Conservation (phyloP, 2,888 invertebrate species). For the Eristalis pertinax region DNA sequence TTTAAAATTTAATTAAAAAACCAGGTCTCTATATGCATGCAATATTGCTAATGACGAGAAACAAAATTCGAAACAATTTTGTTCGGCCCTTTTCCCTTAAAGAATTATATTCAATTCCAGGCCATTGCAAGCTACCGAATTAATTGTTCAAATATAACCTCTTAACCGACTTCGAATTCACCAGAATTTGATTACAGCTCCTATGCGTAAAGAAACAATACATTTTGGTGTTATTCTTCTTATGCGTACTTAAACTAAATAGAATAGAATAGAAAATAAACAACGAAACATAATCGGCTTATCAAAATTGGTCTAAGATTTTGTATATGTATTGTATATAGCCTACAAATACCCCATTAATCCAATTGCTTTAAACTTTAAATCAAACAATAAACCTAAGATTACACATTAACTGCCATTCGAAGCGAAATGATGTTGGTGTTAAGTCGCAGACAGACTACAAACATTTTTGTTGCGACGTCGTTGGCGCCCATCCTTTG, state of each 20-base stretch:
- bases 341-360: constrained; percentile 42
- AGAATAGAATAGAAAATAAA: background rate
- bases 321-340: constrained; percentile 29
- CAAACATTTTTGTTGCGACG: constrained; percentile 3
- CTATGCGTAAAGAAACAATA: background rate
- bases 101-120: too few relatives aligned
- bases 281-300: constrained; percentile 5
- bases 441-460: constrained; percentile 42
- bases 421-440: constrained; percentile 24
- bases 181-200: background rate
- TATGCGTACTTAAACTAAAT: constrained; percentile 22
- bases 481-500: background rate
- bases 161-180: background rate
- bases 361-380: constrained; percentile 3
- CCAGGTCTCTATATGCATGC: too few relatives aligned
- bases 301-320: constrained; percentile 62
- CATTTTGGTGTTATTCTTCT: constrained; percentile 19
- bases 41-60: too few relatives aligned
- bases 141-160: too few relatives aligned
- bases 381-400: constrained; percentile 19
- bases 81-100: too few relatives aligned
- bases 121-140: too few relatives aligned
- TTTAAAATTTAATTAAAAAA: too few relatives aligned
- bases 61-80: too few relatives aligned
- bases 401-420: constrained; percentile 1